Evolutionary conservation across 2,888 invertebrate genomes (phyloP).

Genomic region (Monopis laevigella): DNA sequence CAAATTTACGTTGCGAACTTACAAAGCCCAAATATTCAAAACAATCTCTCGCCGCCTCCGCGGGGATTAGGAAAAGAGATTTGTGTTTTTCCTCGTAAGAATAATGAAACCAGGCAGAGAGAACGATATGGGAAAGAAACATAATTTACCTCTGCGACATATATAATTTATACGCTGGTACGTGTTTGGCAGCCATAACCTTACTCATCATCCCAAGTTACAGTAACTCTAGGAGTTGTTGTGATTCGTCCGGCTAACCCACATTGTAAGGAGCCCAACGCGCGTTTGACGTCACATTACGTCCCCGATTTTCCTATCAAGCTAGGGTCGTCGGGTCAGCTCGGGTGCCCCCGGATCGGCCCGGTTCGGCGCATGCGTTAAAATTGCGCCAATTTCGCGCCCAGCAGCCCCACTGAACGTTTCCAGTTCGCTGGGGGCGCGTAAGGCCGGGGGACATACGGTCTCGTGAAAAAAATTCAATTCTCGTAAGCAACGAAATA

Average conservation of each 20-base stretch:
- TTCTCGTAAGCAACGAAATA: neutral
- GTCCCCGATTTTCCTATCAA: slow-evolving; percentile 64
- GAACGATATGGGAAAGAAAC: slow-evolving; percentile 26
- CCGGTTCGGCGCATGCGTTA: slow-evolving; percentile 52
- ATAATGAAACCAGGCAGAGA: slow-evolving; percentile 28
- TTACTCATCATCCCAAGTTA: slow-evolving; percentile 3
- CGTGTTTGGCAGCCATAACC: slow-evolving; percentile 9
- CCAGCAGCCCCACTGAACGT: slow-evolving; percentile 55
- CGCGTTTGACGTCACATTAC: slow-evolving; percentile 59
- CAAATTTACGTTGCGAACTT: slow-evolving; percentile 1
- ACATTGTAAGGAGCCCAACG: slow-evolving; percentile 28
- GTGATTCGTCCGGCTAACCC: slow-evolving; percentile 31
- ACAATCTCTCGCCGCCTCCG: slow-evolving; percentile 30
- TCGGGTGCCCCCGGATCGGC: slow-evolving; percentile 51
- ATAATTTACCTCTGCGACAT: slow-evolving; percentile 24
- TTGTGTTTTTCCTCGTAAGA: slow-evolving; percentile 32
- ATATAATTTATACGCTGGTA: neutral
- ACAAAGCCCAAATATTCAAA: slow-evolving; percentile 32
- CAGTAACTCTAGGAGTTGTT: slow-evolving; percentile 29
- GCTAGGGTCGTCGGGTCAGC: slow-evolving; percentile 53
- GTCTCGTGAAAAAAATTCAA: slow-evolving; percentile 28
- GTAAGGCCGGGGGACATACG: slow-evolving; percentile 43
- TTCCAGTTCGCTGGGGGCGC: slow-evolving; percentile 42
- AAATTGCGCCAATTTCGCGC: slow-evolving; percentile 63
- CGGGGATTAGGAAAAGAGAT: slow-evolving; percentile 35